Conservation (phyloP, 2,113 vertebrate genomes). For the Rhinolophus ferrumequinum region DNA sequence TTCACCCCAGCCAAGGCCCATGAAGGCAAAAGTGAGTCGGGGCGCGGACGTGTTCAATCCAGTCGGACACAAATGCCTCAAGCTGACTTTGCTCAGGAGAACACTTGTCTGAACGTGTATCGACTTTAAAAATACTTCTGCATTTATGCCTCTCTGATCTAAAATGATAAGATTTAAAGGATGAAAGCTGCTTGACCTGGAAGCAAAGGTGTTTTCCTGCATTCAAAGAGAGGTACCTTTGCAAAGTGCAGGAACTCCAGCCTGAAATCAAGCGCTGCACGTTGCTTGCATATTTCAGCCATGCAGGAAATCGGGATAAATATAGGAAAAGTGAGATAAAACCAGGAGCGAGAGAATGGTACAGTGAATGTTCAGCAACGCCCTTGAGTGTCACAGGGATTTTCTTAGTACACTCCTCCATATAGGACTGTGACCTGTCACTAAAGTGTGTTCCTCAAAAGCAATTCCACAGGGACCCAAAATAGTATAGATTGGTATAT, state of each 20-base stretch:
- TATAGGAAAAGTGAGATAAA: not conserved
- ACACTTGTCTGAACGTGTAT: not conserved
- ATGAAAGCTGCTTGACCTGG: constrained; percentile 58
- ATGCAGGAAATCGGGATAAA: not conserved
- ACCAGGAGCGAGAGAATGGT: not conserved
- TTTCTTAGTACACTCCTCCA: not conserved
- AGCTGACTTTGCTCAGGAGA: not conserved
- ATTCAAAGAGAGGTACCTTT: not conserved
- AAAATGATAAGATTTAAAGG: constrained; percentile 22
- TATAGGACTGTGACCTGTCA: not conserved
- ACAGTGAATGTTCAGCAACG: not conserved
- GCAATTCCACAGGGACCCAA: not conserved
- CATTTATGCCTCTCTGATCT: not conserved
- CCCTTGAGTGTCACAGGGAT: not conserved
- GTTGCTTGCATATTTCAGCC: not conserved
- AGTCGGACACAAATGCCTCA: not conserved
- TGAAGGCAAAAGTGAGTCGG: fast-evolving
- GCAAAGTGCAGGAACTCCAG: constrained; percentile 7
- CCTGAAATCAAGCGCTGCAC: constrained; percentile 36
- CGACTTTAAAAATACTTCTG: constrained; percentile 5
- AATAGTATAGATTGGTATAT: not conserved
- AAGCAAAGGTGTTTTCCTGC: constrained; percentile 66
- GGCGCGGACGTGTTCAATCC: not conserved
- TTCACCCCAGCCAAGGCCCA: not conserved
- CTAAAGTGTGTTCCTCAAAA: not conserved